These are phyloP conservation scores for Nycticorax nycticorax DNA, from an alignment of 2,113 vertebrate species.

Conservation along the genomic window DNA sequence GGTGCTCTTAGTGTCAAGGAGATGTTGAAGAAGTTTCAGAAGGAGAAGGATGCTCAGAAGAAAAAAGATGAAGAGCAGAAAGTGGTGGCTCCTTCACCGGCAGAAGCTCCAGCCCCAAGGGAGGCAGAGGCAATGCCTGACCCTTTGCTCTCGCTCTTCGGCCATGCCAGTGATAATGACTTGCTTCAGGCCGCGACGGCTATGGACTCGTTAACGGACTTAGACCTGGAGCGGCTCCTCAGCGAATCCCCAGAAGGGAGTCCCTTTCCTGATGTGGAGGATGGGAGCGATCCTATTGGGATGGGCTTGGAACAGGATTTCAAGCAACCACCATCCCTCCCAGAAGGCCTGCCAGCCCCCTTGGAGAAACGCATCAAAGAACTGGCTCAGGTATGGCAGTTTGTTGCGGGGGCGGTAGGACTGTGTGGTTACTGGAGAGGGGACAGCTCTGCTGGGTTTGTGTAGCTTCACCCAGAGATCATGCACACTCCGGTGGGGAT, in stretches of 20 bases:
- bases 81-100: background rate
- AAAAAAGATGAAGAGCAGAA: conserved; percentile 69
- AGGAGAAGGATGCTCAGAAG: conserved; percentile 86
- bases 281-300: conserved; percentile 64
- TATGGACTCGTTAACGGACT: conserved; percentile 80
- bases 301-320: conserved; percentile 69
- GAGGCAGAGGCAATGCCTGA: conserved; percentile 73
- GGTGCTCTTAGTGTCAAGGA: conserved; percentile 83
- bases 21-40: conserved; percentile 91
- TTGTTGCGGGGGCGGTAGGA: fast-evolving
- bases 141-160: conserved; percentile 83
- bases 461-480: background rate
- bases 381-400: conserved; percentile 78
- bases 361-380: conserved; percentile 84
- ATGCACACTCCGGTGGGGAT: fast-evolving
- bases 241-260: conserved; percentile 78
- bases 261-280: conserved; percentile 72
- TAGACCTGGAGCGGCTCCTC: conserved; percentile 85
- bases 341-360: conserved; percentile 81
- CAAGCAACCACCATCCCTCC: conserved; percentile 76
- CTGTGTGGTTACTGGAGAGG: background rate
- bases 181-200: conserved; percentile 86
- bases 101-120: conserved; percentile 33
- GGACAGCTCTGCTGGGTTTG: background rate
- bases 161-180: conserved; percentile 81